Evolutionary conservation across 1,140 invertebrate genomes (phyloP).

Genomic region (Leptopilina clavipes): DNA sequence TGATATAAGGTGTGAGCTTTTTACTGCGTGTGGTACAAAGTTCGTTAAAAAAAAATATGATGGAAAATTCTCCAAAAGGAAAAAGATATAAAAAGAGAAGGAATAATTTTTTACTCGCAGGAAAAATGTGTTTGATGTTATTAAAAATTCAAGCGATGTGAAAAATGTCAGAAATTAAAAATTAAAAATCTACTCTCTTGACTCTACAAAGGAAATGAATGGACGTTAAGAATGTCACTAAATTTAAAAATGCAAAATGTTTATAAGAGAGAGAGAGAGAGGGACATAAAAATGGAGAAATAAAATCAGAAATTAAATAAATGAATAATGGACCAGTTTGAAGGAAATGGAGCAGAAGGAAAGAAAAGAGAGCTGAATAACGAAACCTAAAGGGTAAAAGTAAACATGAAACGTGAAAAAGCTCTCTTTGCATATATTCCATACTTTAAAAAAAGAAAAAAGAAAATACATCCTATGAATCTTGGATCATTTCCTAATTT

Average conservation of each 20-base stretch:
- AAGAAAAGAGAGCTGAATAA: conserved; percentile 23
- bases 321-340: conserved; percentile 14
- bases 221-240: background rate
- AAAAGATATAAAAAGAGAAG: background rate
- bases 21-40: too few relatives aligned
- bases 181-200: background rate
- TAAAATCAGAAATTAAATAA: conserved; percentile 21
- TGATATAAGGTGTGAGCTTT: background rate
- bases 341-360: conserved; percentile 31
- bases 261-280: background rate
- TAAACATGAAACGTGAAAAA: conserved; percentile 18
- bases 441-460: background rate
- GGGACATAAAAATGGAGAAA: too few relatives aligned
- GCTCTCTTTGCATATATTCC: background rate
- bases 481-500: conserved; percentile 18
- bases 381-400: background rate
- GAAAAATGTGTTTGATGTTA: background rate
- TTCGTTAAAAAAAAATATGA: too few relatives aligned
- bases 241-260: conserved; percentile 10
- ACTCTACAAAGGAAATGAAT: background rate
- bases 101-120: background rate
- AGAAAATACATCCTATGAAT: background rate
- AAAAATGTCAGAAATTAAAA: background rate
- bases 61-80: background rate
- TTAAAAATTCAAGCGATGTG: conserved; percentile 7